Base-by-base conservation (phyloP, 2,888 invertebrate species). In the Caenorhabditis sp. region DNA sequence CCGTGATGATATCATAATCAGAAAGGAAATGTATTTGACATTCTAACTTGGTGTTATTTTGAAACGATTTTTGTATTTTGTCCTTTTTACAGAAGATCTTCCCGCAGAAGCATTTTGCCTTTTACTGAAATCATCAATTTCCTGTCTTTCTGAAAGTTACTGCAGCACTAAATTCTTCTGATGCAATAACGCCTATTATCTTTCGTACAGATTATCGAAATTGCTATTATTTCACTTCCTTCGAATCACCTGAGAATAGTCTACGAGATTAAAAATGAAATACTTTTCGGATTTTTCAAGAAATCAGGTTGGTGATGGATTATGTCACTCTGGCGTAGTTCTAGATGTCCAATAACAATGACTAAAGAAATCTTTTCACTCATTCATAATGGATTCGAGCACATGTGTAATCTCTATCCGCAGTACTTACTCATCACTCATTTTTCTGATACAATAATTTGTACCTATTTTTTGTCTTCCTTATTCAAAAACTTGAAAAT, bases 1-100 rank as follows among this genome's bases (percentile, higher is more conserved):
- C 63, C 44, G 28, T 10, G 4, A 63, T 63, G 63, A 63, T 63
- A 63, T 63, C 63, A 63, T 63, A 26, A 44, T 63, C 47, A 47
- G 63, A 44, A 63, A 63, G 63, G 44, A 44, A 63, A 63, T 28
- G 28, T 14, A 14, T 12, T 63, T 63, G 63, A 63, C 63, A 44
- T 63, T 63, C 26, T 47, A 19, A 4, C 14, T 26, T 44, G 1
- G 22, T 26, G 10, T 54, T 14, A 26, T 26, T 12, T 54, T 5
- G 12, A 22, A 19, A 19, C 19, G 22, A 49, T 49, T 26, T 26
- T 54, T 54, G 14, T 24, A 54, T 54, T 22, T 54, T 54, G 24
- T 3, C 10, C 6, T 10, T 10, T 38, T 38, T 38, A 10, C 12
- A n/a, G n/a, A n/a, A n/a, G n/a, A n/a, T n/a, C n/a, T n/a, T n/a